Evolutionary conservation across 2,113 vertebrate species (phyloP), one percentile per base, ranked within the genome.

Genomic region (Tragelaphus imberbis): DNA sequence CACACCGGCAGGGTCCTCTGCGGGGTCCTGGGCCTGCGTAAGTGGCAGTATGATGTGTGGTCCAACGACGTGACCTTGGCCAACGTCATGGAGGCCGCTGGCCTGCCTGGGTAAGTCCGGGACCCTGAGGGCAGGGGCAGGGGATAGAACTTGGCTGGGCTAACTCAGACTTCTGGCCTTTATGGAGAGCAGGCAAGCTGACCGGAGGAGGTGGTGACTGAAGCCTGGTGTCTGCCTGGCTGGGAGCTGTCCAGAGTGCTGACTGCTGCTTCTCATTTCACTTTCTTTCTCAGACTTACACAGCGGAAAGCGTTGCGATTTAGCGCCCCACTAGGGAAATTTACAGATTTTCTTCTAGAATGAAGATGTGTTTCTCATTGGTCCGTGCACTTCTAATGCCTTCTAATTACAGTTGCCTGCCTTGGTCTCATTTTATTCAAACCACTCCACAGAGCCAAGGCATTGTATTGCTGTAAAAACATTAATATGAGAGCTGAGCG

Each of bases 21-120:
- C 11, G 99, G 99, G 0, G 99, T 99, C 49, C 98, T 99, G 96
- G 99, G 99, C 53, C 99, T 99, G 95, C 99, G 99, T 96, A 99
- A 99, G 98, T 99, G 99, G 99, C 99, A 99, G 68, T 99, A 98
- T 0, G 98, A 98, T 0, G 98, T 98, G 87, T 99, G 99, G 99
- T 99, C 99, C 97, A 99, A 99, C 36, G 99, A 99, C 3, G 99
- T 99, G 98, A 99, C 99, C 11, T 98, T 99, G 96, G 99, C 99
- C 97, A 99, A 99, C 51, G 99, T 99, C 85, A 99, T 99, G 99
- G 99, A 99, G 98, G 99, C 99, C 15, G 99, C 99, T 30, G 99
- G 99, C 84, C 98, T 99, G 79, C 99, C 99, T 36, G 99, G 99
- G 99, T 99, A 97, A 99, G 99, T 99, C 16, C 0, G 40, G 51